phyloP scores from a whole-genome alignment of 1,140 invertebrate genomes.

The Microplitis demolitor region DNA sequence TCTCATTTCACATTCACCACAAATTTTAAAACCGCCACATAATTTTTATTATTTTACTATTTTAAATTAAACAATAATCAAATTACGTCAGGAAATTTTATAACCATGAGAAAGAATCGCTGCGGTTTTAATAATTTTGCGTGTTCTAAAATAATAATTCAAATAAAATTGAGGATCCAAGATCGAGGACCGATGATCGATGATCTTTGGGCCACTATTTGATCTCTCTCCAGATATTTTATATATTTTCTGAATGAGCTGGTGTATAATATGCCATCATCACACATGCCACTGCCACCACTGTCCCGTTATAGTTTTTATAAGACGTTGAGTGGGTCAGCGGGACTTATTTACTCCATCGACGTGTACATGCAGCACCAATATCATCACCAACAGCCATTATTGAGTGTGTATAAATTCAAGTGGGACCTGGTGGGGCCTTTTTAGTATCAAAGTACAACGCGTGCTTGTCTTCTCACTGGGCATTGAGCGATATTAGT shows the following conservation, averaged over 20 bases:
- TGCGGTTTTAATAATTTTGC: not conserved
- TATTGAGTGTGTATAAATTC: slow-evolving; percentile 1
- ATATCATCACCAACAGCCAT: slow-evolving; percentile 8
- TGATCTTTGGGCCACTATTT: too few species aligned
- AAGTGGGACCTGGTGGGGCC: slow-evolving; percentile 40
- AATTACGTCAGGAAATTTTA: too few species aligned
- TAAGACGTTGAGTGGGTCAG: slow-evolving; percentile 56
- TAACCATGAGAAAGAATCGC: too few species aligned
- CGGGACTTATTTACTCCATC: slow-evolving; percentile 34
- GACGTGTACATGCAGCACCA: slow-evolving; percentile 39
- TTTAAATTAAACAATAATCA: not conserved
- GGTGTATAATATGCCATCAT: not conserved
- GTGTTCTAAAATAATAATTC: not conserved
- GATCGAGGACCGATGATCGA: too few species aligned
- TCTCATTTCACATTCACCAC: slow-evolving; percentile 19
- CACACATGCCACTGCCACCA: slow-evolving; percentile 27
- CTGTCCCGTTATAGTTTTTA: slow-evolving; percentile 58
- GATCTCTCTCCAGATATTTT: not conserved
- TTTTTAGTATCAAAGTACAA: slow-evolving; percentile 47
- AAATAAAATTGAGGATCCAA: too few species aligned
- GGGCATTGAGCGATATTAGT: slow-evolving; percentile 50
- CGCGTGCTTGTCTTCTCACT: slow-evolving; percentile 45
- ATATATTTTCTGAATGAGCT: not conserved
- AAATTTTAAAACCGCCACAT: not conserved
- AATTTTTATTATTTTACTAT: not conserved